A percentile compares a stretch with the other conserved stretches of the same genome.
These are phyloP conservation scores for Setipinna tenuifilis DNA, from an alignment of 2,797 vertebrate species.

Conservation along the genomic window DNA sequence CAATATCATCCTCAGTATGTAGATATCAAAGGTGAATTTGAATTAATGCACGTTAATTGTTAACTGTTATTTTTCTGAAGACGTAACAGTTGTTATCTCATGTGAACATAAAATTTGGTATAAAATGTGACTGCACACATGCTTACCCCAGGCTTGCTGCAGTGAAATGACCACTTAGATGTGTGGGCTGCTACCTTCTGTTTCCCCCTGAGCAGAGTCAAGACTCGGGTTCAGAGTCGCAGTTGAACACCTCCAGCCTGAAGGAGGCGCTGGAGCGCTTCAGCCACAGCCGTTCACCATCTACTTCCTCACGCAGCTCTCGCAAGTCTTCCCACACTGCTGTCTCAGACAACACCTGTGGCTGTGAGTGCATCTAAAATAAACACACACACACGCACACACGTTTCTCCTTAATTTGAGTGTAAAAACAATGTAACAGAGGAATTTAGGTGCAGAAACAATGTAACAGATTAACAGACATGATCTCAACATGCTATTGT, in stretches of 20 bases:
- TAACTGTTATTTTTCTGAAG: too few relatives aligned
- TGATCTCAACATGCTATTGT: too few relatives aligned
- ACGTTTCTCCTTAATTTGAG: too few relatives aligned
- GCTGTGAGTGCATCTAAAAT: slow-evolving; percentile 80
- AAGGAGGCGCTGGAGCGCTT: slow-evolving; percentile 94
- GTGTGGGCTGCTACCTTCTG: slow-evolving; percentile 14
- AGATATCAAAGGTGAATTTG: too few relatives aligned
- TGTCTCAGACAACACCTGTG: slow-evolving; percentile 89
- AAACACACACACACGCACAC: background rate
- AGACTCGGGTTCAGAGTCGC: slow-evolving; percentile 90
- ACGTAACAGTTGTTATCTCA: too few relatives aligned
- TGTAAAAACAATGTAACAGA: too few relatives aligned
- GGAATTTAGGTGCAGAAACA: too few relatives aligned
- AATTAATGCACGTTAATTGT: too few relatives aligned
- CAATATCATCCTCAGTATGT: too few relatives aligned
- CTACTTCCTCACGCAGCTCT: slow-evolving; percentile 91
- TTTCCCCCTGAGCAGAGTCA: slow-evolving; percentile 74
- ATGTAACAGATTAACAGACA: too few relatives aligned
- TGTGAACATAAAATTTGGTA: too few relatives aligned
- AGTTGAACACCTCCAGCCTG: slow-evolving; percentile 91
- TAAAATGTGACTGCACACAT: too few relatives aligned
- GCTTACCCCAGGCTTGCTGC: background rate
- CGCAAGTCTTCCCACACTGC: slow-evolving; percentile 90
- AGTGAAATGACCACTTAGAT: background rate
- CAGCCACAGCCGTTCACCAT: slow-evolving; percentile 88